phyloP scores from a whole-genome alignment of 2,113 vertebrate genomes.

The Cynopterus brachyotis region DNA sequence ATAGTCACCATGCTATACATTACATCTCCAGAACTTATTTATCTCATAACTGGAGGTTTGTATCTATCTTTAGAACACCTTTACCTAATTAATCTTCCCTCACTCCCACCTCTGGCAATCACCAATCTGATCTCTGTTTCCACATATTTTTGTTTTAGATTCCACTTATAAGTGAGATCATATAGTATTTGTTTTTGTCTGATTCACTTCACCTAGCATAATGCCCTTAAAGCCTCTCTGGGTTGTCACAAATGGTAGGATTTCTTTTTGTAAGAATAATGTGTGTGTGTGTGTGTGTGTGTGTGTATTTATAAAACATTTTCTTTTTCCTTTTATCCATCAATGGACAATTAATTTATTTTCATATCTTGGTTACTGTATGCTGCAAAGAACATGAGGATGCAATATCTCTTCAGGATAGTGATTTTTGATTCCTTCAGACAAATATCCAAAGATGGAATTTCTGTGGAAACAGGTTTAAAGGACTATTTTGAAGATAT shows the following conservation, averaged over 20 bases:
- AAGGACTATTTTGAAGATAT: background rate
- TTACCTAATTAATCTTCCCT: background rate
- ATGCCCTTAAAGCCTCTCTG: background rate
- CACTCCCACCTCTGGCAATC: background rate
- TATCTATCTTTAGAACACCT: background rate
- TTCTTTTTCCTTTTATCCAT: background rate
- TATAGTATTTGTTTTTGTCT: background rate
- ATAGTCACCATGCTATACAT: background rate
- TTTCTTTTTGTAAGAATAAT: background rate
- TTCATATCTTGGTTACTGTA: background rate
- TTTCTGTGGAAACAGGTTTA: background rate
- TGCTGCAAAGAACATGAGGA: background rate
- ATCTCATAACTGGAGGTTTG: background rate
- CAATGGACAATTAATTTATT: background rate
- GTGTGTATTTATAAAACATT: background rate
- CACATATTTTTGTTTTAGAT: background rate
- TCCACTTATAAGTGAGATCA: background rate
- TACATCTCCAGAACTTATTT: background rate
- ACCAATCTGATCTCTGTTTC: background rate
- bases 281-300: no score
- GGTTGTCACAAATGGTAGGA: background rate
- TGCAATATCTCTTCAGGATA: background rate
- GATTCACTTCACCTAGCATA: background rate
- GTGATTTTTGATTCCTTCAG: background rate
- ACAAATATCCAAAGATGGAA: background rate